Evolutionary conservation across 2,888 invertebrate species (phyloP), one percentile per base, ranked within the genome.

Genomic region (Gnatocerus cornutus): DNA sequence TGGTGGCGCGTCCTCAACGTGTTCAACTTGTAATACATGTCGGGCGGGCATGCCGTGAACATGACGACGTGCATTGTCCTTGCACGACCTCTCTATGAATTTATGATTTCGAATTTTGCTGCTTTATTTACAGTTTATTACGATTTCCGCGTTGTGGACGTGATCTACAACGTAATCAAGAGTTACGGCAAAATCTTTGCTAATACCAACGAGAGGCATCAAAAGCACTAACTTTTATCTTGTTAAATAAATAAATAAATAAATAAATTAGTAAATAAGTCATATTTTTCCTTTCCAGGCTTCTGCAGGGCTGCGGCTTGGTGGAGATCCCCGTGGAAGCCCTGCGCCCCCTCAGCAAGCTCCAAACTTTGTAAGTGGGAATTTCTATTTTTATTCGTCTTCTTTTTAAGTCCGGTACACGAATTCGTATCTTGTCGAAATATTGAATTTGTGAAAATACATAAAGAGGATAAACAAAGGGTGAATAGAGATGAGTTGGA

Each of bases 311-410:
- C 78, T 90, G 90, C 84, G 87, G 84, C 73, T 86, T 91, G 78
- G 82, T 83, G 64, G 86, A 86, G 61, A 87, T 90, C 78, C 90
- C 90, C 16, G 82, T 84, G 73, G 87, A 87, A 78, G 87, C 88
- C 66, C 85, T 90, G 58, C 81, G 80, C 48, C 84, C 87, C 33
- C 84, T 90, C 74, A 83, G 80, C 63, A 87, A 86, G 68, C 86
- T 90, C 67, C 88, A 89, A 79, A 87, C 87, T 66, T 83, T 91
- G 90, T 91, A 83, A 90, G 90, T 89, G n/a, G n/a, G n/a, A n/a
- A n/a, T n/a, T n/a, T n/a, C n/a, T n/a, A 33, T 9, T 33, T 33
- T 33, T 2, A 7, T 7, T 4, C 33, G 53, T 45, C 29, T 45
- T 16, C 59, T 59, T 30, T 10, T 12, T 7, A 58, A 52, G 50